A percentile compares a stretch with the other conserved stretches of the same genome.
These are phyloP conservation scores for Charanyca ferruginea DNA, from an alignment of 2,888 invertebrate species.

Conservation along the genomic window DNA sequence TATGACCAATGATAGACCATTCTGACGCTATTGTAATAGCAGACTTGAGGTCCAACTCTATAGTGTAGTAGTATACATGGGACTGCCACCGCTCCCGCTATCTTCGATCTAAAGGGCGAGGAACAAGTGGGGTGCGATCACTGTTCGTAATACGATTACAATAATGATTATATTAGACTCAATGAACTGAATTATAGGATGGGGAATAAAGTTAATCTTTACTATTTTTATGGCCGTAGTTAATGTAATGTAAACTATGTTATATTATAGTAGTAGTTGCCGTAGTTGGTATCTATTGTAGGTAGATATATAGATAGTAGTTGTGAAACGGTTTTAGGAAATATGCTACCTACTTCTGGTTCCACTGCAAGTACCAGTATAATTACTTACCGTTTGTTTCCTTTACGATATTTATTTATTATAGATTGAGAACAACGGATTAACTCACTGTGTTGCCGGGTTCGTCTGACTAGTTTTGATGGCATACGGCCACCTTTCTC, in stretches of 20 bases:
- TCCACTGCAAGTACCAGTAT: too few species aligned
- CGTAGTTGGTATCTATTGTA: too few species aligned
- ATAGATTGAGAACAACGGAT: too few species aligned
- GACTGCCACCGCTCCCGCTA: neutral
- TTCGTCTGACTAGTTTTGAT: too few species aligned
- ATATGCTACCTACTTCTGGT: neutral
- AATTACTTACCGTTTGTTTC: too few species aligned
- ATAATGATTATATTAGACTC: constrained; percentile 36
- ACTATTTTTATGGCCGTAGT: constrained; percentile 6
- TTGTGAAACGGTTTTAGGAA: neutral
- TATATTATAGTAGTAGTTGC: neutral
- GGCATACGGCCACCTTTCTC: too few species aligned
- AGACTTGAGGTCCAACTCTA: too few species aligned
- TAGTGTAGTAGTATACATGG: neutral
- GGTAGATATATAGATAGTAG: neutral
- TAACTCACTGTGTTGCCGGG: too few species aligned
- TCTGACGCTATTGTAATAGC: too few species aligned
- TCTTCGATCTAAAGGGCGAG: constrained; percentile 14
- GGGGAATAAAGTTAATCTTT: constrained; percentile 17
- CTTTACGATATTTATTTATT: too few species aligned
- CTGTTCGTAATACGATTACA: constrained; percentile 27
- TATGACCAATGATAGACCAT: too few species aligned
- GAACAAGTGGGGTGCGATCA: constrained; percentile 14
- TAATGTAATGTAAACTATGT: constrained; percentile 17
- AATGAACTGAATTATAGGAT: constrained; percentile 21